Evolutionary conservation across 2,797 vertebrate species (phyloP).

Genomic region (Crenichthys baileyi): DNA sequence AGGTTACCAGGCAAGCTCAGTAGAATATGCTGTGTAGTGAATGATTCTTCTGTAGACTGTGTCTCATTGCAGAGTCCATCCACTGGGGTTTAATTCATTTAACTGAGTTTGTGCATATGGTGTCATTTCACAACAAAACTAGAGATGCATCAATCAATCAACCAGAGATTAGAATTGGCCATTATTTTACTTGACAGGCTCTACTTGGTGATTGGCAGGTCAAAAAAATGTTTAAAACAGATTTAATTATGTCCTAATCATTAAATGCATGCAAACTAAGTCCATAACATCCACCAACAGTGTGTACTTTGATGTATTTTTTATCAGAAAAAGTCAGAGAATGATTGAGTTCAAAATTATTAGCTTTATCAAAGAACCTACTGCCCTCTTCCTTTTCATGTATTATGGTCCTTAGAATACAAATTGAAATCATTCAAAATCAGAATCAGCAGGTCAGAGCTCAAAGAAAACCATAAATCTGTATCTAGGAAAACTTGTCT

Average conservation of each 20-base stretch:
- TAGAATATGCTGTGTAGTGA: not conserved
- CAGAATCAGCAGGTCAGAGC: not conserved
- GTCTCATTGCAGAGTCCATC: not conserved
- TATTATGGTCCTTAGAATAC: not conserved
- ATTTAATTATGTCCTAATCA: not conserved
- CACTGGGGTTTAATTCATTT: not conserved
- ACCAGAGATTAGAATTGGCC: not conserved
- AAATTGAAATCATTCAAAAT: not conserved
- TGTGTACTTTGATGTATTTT: not conserved
- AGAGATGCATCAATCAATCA: not conserved
- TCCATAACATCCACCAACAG: not conserved
- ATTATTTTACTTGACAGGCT: no score
- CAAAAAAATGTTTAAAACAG: not conserved
- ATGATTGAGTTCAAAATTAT: not conserved
- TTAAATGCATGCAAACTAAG: not conserved
- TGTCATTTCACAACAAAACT: not conserved
- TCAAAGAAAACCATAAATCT: not conserved
- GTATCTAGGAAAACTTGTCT: not conserved
- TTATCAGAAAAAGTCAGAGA: not conserved
- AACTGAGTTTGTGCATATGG: not conserved
- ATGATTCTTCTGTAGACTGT: not conserved
- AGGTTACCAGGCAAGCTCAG: slow-evolving; percentile 3
- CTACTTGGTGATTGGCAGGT: not conserved
- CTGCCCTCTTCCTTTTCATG: not conserved
- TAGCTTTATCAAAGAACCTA: not conserved